Evolutionary conservation across 2,113 vertebrate genomes (phyloP), one percentile per base, ranked within the genome.

Genomic region (Psilopsiagon aurifrons): DNA sequence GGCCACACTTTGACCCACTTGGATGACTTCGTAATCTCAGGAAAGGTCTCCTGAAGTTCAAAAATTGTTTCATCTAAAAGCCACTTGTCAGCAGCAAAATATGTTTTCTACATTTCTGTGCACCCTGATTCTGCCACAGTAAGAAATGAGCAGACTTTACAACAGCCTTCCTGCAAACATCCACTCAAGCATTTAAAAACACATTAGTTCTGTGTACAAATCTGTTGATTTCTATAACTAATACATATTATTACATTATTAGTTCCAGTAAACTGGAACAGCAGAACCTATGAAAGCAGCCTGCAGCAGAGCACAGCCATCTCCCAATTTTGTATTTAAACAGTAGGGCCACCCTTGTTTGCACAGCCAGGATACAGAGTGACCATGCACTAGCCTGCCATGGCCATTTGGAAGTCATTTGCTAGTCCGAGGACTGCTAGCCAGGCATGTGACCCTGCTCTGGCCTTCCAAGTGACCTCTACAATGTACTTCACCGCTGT

Each of bases 31-130:
- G 7, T 52, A 66, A 75, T 69, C 47, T 89, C 62, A 59, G 29
- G 15, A 89, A 85, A 69, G 33, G 59, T 89, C 59, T 27, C 63
- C 52, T 54, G 41, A 73, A 86, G n/a, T 59, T 92, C 76, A 91
- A 86, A 86, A 86, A 69, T 80, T 62, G n/a, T 77, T 91, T 76
- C n/a, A 37, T 37, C 63, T 47, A 74, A 93, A 93, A 96, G 37
- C 41, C 19, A 67, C 37, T 88, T 88, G n/a, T 74, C n/a, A 81
- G 55, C n/a, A 95, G 49, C 25, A 91, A 88, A 94, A 31, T 47
- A 82, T 12, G 13, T 29, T 91, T 85, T 83, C 25, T 88, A 27
- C 23, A 29, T 85, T 87, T 94, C 73, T 82, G 29, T 94, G 24
- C 25, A 77, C 13, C 1, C 17, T 43, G 33, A 46, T 46, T 62